Conservation (phyloP, 2,113 vertebrate species). For the Brachyhypopomus occidentalis region DNA sequence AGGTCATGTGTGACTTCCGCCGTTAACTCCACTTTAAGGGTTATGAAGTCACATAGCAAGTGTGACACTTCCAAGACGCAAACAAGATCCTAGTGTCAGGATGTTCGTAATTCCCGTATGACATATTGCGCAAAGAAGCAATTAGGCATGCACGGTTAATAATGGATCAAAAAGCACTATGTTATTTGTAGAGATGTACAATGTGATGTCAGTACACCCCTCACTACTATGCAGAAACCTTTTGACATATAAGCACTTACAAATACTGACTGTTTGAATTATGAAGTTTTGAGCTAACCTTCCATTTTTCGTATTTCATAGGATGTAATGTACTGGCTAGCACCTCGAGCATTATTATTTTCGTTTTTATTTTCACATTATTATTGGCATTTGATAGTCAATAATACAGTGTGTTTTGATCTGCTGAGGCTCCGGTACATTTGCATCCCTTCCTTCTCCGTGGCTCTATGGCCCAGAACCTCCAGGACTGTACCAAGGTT, state of each 20-base stretch:
- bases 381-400: background rate
- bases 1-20: background rate
- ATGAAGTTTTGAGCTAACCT: no score
- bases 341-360: no score
- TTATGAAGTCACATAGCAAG: background rate
- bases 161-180: background rate
- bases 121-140: background rate
- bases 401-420: background rate
- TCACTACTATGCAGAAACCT: no score
- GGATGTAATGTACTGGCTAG: background rate
- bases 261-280: no score
- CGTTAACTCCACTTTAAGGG: background rate
- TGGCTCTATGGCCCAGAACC: background rate
- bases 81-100: slow-evolving; percentile 2
- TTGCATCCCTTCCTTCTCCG: background rate
- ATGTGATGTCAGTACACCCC: no score
- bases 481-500: slow-evolving; percentile 28
- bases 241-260: no score
- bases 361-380: background rate
- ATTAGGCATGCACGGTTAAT: background rate
- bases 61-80: background rate
- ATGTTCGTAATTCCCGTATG: background rate
- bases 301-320: no score
- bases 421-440: background rate
- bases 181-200: background rate